Evolutionary conservation across 2,797 vertebrate species (phyloP), one percentile per base, ranked within the genome.

Genomic region (Crypturellus tataupa): DNA sequence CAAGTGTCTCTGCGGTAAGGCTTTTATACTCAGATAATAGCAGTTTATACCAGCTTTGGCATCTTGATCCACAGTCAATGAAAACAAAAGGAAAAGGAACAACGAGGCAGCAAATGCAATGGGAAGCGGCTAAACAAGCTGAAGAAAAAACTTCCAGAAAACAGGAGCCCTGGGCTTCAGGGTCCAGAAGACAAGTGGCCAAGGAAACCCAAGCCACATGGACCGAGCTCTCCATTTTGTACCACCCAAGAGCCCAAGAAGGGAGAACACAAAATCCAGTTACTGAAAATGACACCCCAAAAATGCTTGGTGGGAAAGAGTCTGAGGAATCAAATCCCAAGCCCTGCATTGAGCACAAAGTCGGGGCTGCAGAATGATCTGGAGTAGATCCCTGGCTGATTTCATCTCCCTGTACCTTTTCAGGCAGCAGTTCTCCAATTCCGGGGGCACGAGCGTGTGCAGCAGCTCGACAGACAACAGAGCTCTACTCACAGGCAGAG

Each of bases 271-370:
- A 53, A 3, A 24, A 11, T 73, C 3, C 1, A 3, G 8, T 2
- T 1, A 33, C 1, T 1, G 24, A 15, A 29, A 4, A 4, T 5
- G 37, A 33, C 39, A 64, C 3, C 47, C 49, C 46, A 13, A 4
- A 3, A 42, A 33, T 67, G 20, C 31, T 2, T 19, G 0, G 3
- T 2, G 53, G 80, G 29, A 83, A 37, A 0, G 20, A 31, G 5
- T 64, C 76, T 0, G 4, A 27, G 67, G 12, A 4, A 4, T 20
- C 67, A 27, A 1, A 29, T 3, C 3, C 10, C 14, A 59, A 35
- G n/a, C n/a, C 80, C 58, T 3, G 55, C 2, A 1, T 1, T 21
- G 56, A 4, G 9, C 49, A 25, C 0, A 21, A 49, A 49, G 47
- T 49, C 23, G 24, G 47, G 23, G 47, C 29, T 31, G 53, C 53